Percentiles rank a stretch among this genome's conserved stretches.
phyloP scores from a whole-genome alignment of 2,888 invertebrate genomes.

The Torymus texanus region DNA sequence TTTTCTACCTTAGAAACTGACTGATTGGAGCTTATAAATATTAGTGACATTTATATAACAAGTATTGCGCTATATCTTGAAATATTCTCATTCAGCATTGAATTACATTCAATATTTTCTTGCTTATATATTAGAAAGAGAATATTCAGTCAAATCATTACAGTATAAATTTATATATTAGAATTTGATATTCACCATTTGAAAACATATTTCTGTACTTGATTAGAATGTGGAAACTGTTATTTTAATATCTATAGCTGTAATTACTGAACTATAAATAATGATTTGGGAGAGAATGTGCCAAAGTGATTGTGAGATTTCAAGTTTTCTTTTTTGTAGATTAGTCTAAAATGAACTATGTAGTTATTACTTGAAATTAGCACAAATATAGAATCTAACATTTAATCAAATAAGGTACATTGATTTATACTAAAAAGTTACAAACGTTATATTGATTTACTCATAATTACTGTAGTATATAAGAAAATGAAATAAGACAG shows the following conservation, averaged over 20 bases:
- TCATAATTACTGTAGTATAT: slow-evolving; percentile 28
- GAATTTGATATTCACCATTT: slow-evolving; percentile 24
- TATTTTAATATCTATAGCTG: slow-evolving; percentile 35
- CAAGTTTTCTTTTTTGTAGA: slow-evolving; percentile 44
- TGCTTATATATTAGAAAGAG: slow-evolving; percentile 1
- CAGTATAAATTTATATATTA: slow-evolving; percentile 24
- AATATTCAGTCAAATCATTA: slow-evolving; percentile 17
- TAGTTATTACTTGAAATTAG: slow-evolving; percentile 30
- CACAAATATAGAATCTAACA: slow-evolving; percentile 30
- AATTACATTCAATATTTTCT: slow-evolving; percentile 33
- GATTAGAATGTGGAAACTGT: slow-evolving; percentile 37
- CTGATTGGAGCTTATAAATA: slow-evolving; percentile 44
- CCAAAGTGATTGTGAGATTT: slow-evolving; percentile 52
- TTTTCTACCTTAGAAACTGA: slow-evolving; percentile 31
- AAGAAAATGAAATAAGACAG: slow-evolving; percentile 17
- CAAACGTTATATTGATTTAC: slow-evolving; percentile 34
- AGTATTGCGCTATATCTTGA: slow-evolving; percentile 29
- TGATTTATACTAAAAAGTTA: slow-evolving; percentile 42
- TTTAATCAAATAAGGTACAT: slow-evolving; percentile 42
- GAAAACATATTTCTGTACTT: slow-evolving; percentile 31
- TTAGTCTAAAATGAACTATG: slow-evolving; percentile 42
- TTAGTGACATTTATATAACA: slow-evolving; percentile 33
- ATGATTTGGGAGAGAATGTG: slow-evolving; percentile 51
- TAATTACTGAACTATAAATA: slow-evolving; percentile 33
- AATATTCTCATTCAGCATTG: slow-evolving; percentile 33